These are phyloP conservation scores for Spheniscus humboldti DNA, from an alignment of 2,797 vertebrate genomes.

Conservation along the genomic window DNA sequence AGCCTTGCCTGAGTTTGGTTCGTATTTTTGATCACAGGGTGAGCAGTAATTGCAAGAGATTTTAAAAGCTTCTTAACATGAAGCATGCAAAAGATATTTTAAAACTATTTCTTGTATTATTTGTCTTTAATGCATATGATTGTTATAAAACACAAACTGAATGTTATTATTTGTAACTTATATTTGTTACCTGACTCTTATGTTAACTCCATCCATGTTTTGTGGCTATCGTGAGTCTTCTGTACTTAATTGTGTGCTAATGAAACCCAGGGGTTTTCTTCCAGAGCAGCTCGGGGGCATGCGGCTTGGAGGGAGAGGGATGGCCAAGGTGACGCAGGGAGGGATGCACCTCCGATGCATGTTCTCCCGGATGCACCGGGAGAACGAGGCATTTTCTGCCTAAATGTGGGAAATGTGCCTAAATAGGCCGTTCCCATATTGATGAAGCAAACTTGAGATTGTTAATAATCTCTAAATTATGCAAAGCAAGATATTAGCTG, in stretches of 20 bases:
- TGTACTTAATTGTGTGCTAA: neutral
- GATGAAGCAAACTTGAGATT: neutral
- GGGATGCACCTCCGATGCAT: neutral
- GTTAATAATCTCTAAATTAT: neutral
- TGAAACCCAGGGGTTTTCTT: neutral
- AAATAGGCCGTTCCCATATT: neutral
- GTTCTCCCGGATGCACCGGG: neutral
- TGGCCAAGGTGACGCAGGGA: neutral
- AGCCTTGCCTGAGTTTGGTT: neutral
- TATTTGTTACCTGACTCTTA: rapidly evolving
- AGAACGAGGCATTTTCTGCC: neutral
- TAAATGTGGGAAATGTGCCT: neutral
- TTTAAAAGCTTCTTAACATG: neutral
- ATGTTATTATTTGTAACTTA: neutral
- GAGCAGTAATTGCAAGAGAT: neutral
- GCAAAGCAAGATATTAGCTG: neutral
- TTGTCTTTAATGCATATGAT: neutral
- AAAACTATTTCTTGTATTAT: neutral
- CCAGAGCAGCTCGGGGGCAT: neutral
- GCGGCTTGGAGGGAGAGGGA: neutral
- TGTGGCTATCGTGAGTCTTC: neutral
- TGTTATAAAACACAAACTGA: neutral
- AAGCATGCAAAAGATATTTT: neutral
- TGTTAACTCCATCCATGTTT: neutral
- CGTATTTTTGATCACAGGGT: neutral